Evolutionary conservation across 2,888 invertebrate genomes (phyloP), one percentile per base, ranked within the genome.

Genomic region (Augiades crinisus): DNA sequence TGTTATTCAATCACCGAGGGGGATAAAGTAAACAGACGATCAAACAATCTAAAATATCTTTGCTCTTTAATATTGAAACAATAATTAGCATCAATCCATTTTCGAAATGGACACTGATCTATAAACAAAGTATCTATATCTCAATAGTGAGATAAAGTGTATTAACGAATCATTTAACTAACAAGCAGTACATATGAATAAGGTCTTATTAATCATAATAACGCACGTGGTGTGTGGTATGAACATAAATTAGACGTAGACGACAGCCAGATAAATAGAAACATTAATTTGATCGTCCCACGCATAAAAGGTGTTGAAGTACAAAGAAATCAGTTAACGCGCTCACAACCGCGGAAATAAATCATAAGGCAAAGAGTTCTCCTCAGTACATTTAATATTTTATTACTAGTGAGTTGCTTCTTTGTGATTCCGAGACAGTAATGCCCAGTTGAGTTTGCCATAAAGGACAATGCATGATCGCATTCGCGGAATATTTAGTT

Each of bases 271-370:
- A 46, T 38, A 47, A 38, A 38, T 31, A 47, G 47, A 21, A 33
- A 33, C 33, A 47, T 47, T 40, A 38, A 33, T 40, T 40, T 47
- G 2, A 33, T 40, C 31, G n/a, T 47, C 47, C 40, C 40, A 40
- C 47, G 40, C 49, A 41, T 41, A 34, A 33, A 41, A 49, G 40
- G 38, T 49, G 49, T 21, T 40, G 47, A 47, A 41, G 34, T 22
- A 47, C 47, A 49, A 41, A 49, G 49, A 49, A 49, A 41, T 17
- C 16, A n/a, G 6, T 34, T 41, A 49, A 12, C 10, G 30, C 30
- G 27, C 27, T 27, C 27, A 27, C 27, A n/a, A 36, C 5, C 12
- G 16, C 27, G 34, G 49, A 33, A 33, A 41, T 49, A 49, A 49
- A 41, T 49, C 17, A 49, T 22, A 33, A 33, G 41, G 16, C 6